Conservation (phyloP, 2,888 invertebrate genomes). For the Didymodactylos carnosus region DNA sequence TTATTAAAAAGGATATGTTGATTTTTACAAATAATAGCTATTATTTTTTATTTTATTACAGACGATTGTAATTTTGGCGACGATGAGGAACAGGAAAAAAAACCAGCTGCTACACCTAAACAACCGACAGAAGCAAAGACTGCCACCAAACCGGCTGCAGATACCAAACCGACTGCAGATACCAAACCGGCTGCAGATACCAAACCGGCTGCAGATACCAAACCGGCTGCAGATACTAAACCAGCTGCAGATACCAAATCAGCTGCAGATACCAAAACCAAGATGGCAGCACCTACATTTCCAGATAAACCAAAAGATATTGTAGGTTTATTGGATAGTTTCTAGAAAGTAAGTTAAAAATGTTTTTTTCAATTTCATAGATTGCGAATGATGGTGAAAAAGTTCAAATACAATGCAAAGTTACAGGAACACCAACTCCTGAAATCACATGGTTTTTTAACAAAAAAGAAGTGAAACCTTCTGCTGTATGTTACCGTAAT, state of each 20-base stretch:
- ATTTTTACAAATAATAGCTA: too few relatives aligned
- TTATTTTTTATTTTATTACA: too few relatives aligned
- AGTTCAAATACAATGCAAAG: slow-evolving; percentile 6
- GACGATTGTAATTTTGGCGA: too few relatives aligned
- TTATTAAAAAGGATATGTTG: too few relatives aligned
- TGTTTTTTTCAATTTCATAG: neutral
- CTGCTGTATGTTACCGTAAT: neutral
- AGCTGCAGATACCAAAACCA: neutral
- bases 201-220: too few relatives aligned
- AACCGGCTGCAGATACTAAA: too few relatives aligned
- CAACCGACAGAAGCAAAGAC: neutral
- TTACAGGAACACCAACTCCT: slow-evolving; percentile 3
- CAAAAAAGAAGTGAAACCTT: slow-evolving; percentile 8
- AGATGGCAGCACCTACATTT: neutral
- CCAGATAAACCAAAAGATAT: neutral
- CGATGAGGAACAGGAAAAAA: neutral
- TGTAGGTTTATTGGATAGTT: neutral
- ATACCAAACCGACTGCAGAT: too few relatives aligned
- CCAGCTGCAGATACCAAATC: too few relatives aligned
- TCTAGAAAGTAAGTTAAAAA: neutral
- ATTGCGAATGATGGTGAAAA: slow-evolving; percentile 2
- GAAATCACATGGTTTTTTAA: slow-evolving; percentile 6
- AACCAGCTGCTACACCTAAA: too few relatives aligned
- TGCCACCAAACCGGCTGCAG: too few relatives aligned
- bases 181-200: too few relatives aligned